A percentile compares a stretch with the other conserved stretches of the same genome.
phyloP scores from a whole-genome alignment of 1,140 invertebrate species.

The Drosophila ironensis region DNA sequence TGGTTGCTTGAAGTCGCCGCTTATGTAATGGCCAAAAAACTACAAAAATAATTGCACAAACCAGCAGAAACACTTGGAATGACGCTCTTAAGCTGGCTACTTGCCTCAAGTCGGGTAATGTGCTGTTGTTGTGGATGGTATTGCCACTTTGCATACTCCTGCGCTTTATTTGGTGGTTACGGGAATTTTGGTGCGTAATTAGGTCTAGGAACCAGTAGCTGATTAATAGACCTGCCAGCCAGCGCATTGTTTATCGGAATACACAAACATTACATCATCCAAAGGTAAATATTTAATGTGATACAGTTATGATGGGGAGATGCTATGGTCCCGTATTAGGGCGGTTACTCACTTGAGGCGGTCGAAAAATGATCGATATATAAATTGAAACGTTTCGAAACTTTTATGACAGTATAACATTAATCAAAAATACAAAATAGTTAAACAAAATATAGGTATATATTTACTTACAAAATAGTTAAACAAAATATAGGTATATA shows the following conservation, averaged over 20 bases:
- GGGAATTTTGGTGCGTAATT: constrained; percentile 43
- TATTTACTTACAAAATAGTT: no score
- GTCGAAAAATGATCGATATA: no score
- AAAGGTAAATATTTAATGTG: constrained; percentile 50
- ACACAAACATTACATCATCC: neutral
- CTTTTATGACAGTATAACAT: no score
- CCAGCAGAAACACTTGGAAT: constrained; percentile 25
- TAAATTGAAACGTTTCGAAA: no score
- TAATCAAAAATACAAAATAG: no score
- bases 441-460: no score
- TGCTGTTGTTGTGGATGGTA: neutral
- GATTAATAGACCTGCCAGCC: constrained; percentile 50
- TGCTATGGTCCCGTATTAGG: no score
- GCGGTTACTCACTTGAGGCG: no score
- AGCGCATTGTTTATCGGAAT: constrained; percentile 29
- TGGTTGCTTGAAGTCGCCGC: constrained; percentile 3
- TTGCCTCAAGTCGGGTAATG: neutral
- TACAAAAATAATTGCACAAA: constrained; percentile 42
- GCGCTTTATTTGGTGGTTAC: constrained; percentile 16
- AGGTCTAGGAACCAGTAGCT: constrained; percentile 74
- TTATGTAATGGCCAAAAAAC: constrained; percentile 34
- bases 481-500: no score
- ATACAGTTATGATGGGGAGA: constrained; percentile 57
- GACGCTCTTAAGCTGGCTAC: constrained; percentile 15
- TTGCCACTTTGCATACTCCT: constrained; percentile 37